Conservation (phyloP, 1,140 invertebrate species). For the Phenacoccus solenopsis region DNA sequence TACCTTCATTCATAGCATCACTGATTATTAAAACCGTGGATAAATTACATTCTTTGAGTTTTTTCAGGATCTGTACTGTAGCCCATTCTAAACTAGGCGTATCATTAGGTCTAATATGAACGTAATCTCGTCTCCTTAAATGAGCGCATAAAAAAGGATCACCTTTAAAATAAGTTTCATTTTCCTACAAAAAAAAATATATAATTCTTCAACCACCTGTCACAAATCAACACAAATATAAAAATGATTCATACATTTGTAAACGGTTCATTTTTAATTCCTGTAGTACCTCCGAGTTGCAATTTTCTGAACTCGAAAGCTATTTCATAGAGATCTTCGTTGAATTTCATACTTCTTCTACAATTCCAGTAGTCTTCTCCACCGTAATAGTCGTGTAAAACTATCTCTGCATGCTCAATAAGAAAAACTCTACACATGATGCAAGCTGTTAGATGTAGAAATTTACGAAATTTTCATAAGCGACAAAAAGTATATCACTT, state of each 20-base stretch:
- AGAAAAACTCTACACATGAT: slow-evolving; percentile 50
- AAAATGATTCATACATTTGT: no score
- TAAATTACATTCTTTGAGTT: slow-evolving; percentile 44
- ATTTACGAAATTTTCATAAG: no score
- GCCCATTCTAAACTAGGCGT: slow-evolving; percentile 58
- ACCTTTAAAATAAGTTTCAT: slow-evolving; percentile 43
- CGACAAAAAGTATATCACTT: no score
- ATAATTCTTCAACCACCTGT: neutral
- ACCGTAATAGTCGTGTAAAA: slow-evolving; percentile 78
- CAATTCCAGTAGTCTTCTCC: slow-evolving; percentile 69
- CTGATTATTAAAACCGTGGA: slow-evolving; percentile 66
- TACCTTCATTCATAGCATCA: slow-evolving; percentile 49
- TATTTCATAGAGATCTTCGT: slow-evolving; percentile 48
- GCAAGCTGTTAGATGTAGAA: no score
- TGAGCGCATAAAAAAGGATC: slow-evolving; percentile 66
- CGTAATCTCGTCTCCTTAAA: slow-evolving; percentile 72
- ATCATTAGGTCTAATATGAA: slow-evolving; percentile 47
- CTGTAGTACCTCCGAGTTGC: slow-evolving; percentile 53
- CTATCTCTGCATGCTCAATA: slow-evolving; percentile 75
- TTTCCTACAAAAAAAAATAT: neutral
- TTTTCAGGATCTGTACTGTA: slow-evolving; percentile 51
- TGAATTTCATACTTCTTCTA: slow-evolving; percentile 83
- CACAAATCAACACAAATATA: no score
- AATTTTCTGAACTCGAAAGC: slow-evolving; percentile 55
- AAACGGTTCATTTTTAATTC: no score